These are phyloP conservation scores for Anser cygnoides DNA, from an alignment of 2,113 vertebrate species.

Conservation along the genomic window DNA sequence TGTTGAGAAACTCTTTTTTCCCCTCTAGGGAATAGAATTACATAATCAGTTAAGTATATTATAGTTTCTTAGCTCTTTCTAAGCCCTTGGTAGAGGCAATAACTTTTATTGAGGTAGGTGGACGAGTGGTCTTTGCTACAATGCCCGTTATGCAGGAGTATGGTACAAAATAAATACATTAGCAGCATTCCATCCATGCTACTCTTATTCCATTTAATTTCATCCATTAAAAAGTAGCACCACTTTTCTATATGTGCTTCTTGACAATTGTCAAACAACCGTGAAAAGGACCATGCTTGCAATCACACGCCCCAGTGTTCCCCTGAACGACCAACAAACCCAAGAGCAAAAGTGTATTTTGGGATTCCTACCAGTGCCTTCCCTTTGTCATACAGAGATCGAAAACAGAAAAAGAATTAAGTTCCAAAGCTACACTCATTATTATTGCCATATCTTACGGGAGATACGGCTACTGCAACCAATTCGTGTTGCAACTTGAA, in stretches of 20 bases:
- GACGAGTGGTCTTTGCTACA: background rate
- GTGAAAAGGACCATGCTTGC: background rate
- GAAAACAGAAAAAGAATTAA: constrained; percentile 16
- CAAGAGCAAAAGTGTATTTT: background rate
- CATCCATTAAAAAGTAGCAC: background rate
- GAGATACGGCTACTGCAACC: background rate
- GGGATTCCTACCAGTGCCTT: background rate
- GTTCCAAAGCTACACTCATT: constrained; percentile 23
- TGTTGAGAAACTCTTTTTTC: constrained; percentile 7
- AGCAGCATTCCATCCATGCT: background rate
- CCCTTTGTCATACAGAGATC: background rate
- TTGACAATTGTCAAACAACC: background rate
- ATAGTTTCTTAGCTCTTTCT: background rate
- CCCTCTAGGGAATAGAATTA: background rate
- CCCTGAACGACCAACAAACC: background rate
- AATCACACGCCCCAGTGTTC: constrained; percentile 34
- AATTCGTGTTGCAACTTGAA: constrained; percentile 42
- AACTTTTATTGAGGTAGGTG: background rate
- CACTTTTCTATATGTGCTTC: background rate
- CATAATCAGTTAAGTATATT: constrained; percentile 29
- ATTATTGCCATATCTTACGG: background rate
- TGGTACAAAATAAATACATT: background rate
- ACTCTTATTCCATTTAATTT: background rate
- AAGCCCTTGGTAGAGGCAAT: background rate
- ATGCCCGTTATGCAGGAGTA: background rate